Evolutionary conservation across 2,888 invertebrate genomes (phyloP), one percentile per base, ranked within the genome.

Genomic region (Ceratothoa steindachneri): DNA sequence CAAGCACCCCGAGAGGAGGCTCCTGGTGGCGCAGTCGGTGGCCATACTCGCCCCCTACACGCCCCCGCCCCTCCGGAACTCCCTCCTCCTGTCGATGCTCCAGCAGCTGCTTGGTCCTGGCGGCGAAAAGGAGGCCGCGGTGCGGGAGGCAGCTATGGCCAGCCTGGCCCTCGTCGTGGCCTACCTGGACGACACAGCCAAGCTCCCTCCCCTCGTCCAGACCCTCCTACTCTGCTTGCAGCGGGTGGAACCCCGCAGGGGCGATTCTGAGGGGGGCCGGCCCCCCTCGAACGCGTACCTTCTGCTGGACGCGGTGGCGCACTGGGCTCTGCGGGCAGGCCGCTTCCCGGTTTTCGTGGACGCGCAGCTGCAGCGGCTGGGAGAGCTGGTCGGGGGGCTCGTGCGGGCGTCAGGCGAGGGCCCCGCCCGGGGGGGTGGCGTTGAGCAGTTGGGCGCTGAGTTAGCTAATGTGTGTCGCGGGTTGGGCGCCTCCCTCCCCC

Each of bases 11-110:
- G 91, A 91, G 83, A 85, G 89, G 77, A 85, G 90, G 73, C 84
- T 90, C 30, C 83, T 91, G 29, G 90, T 90, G 4, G 89, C 89
- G 2, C 90, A 91, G 83, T 88, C 89, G 7, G 90, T 90, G 83
- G 88, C 88, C 3, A 87, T 87, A 3, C 85, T 90, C 73, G 87
- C 89, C 66, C 89, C 89, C 0, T 89, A 88, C 81, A 86, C 90
- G 52, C 88, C 89, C 27, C 60, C 79, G 9, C 86, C 87, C 53
- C 87, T 90, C 53, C 85, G 90, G 51, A 89, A 89, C 81, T 91
- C 90, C 0, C 83, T 90, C 31, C 87, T 90, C 82, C 84, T 90
- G 65, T 90, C 90, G 12, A 90, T 91, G 88, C 84, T 91, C 51
- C 89, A 90, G 81, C 90, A 91, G 85, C 88, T 91, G 88, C 83